Percentiles rank a stretch among this genome's conserved stretches.
These are phyloP conservation scores for Urocyon cinereoargenteus DNA, from an alignment of 2,797 vertebrate species.

Conservation along the genomic window DNA sequence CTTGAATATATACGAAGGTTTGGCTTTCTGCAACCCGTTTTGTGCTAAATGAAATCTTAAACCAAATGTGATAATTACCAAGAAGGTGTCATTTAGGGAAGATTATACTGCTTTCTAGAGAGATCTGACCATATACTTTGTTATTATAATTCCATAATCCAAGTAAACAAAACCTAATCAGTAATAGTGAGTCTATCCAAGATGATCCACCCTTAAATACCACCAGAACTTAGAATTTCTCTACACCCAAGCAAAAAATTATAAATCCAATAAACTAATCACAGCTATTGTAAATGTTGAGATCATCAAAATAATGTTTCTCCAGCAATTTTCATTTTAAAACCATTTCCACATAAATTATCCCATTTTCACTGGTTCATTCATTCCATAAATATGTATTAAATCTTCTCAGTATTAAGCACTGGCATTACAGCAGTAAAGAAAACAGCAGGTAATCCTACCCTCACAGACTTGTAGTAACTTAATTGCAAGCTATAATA, in stretches of 20 bases:
- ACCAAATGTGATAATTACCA: constrained; percentile 74
- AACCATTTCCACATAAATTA: constrained; percentile 62
- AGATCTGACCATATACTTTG: constrained; percentile 14
- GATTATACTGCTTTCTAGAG: constrained; percentile 55
- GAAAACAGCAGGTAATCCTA: not conserved
- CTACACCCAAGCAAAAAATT: constrained; percentile 40
- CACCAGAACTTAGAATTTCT: constrained; percentile 54
- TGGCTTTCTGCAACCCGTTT: constrained; percentile 65
- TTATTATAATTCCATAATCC: constrained; percentile 57
- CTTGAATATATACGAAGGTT: constrained; percentile 65
- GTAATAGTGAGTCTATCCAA: constrained; percentile 31
- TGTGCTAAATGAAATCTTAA: constrained; percentile 76
- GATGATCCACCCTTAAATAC: constrained; percentile 49
- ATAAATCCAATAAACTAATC: constrained; percentile 58
- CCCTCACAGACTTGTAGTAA: not conserved
- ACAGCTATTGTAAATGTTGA: constrained; percentile 52
- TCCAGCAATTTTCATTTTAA: constrained; percentile 63
- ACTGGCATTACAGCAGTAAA: not conserved
- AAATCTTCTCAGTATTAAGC: constrained; percentile 27
- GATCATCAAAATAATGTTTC: constrained; percentile 61
- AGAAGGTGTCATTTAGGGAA: constrained; percentile 70
- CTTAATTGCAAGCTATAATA: constrained; percentile 29
- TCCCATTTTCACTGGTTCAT: constrained; percentile 51
- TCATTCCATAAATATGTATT: constrained; percentile 61
- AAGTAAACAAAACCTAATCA: constrained; percentile 57